Conservation (phyloP, 2,888 invertebrate species). For the Tetrapedia diversipes region DNA sequence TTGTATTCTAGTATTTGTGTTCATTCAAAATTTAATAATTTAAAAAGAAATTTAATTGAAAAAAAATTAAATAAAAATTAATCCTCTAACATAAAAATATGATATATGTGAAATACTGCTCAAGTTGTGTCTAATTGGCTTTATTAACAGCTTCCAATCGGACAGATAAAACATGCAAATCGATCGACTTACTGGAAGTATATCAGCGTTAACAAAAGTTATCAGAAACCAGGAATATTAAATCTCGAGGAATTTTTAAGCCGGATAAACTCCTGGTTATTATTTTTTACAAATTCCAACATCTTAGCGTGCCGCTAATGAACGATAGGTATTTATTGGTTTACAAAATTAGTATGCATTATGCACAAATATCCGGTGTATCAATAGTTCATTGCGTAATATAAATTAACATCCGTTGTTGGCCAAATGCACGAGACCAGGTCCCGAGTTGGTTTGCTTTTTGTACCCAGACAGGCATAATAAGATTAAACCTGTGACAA, state of each 20-base stretch:
- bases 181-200: background rate
- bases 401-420: background rate
- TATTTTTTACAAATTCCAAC: slow-evolving; percentile 1
- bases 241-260: background rate
- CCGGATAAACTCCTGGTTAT: background rate
- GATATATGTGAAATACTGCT: too few relatives aligned
- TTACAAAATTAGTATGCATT: background rate
- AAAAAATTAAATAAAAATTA: too few relatives aligned
- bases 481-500: slow-evolving; percentile 16
- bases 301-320: background rate
- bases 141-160: background rate
- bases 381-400: background rate
- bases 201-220: slow-evolving; percentile 12
- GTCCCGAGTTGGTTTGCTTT: background rate
- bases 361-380: background rate
- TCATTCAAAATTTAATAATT: too few relatives aligned
- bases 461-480: slow-evolving; percentile 5
- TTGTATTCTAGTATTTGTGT: too few relatives aligned
- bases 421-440: background rate
- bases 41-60: too few relatives aligned
- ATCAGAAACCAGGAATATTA: background rate
- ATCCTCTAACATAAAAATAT: too few relatives aligned
- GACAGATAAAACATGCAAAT: background rate
- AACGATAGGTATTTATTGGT: background rate
- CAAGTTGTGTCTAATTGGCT: too few relatives aligned